phyloP scores from a whole-genome alignment of 2,888 invertebrate genomes.

The Palloptera scutellata region DNA sequence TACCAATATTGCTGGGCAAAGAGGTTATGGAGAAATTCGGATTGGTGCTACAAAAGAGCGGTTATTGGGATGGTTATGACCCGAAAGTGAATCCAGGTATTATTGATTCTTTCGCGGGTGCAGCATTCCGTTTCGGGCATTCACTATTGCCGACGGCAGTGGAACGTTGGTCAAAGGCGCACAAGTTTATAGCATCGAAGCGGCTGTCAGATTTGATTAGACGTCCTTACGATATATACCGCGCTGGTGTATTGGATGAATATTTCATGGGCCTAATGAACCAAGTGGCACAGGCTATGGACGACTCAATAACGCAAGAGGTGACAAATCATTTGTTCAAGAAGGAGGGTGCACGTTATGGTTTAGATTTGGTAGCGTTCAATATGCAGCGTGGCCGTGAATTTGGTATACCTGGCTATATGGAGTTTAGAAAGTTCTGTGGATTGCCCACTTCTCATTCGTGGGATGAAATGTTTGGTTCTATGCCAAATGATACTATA shows the following conservation, averaged over 20 bases:
- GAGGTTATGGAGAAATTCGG: conserved; percentile 93
- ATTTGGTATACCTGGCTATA: conserved; percentile 90
- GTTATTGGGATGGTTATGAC: conserved; percentile 72
- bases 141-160: conserved; percentile 89
- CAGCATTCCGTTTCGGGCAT: conserved; percentile 92
- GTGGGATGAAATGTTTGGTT: conserved; percentile 81
- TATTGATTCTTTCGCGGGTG: conserved; percentile 88
- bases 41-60: conserved; percentile 82
- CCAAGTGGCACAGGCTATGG: conserved; percentile 94
- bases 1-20: conserved; percentile 87
- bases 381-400: conserved; percentile 94
- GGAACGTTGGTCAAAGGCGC: conserved; percentile 93
- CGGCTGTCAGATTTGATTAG: conserved; percentile 87
- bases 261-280: conserved; percentile 93
- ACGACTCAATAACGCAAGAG: conserved; percentile 89
- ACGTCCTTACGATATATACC: conserved; percentile 87
- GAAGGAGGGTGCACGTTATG: conserved; percentile 75
- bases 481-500: conserved; percentile 90
- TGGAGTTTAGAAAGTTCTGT: conserved; percentile 92
- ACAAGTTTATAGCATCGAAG: conserved; percentile 92
- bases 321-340: conserved; percentile 93
- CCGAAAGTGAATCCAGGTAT: conserved; percentile 85
- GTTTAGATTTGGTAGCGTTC: conserved; percentile 90
- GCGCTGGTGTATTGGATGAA: conserved; percentile 89
- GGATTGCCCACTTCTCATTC: conserved; percentile 80